Percentiles rank a stretch among this genome's conserved stretches.
phyloP scores from a whole-genome alignment of 1,140 invertebrate genomes.

The Bombus waltoni region DNA sequence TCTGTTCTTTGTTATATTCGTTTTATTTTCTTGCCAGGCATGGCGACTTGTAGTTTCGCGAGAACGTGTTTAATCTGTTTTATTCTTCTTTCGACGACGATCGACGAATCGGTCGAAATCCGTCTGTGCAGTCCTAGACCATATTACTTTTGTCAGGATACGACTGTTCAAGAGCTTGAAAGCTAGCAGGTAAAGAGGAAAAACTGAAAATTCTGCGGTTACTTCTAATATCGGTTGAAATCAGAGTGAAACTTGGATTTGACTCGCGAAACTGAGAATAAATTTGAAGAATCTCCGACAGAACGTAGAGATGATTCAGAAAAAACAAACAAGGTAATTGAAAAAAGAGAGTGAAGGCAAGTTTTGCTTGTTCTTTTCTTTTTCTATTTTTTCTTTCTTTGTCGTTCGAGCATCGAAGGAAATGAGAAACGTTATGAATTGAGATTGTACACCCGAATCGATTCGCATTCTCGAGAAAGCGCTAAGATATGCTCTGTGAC shows the following conservation, averaged over 20 bases:
- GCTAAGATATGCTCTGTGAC: constrained; percentile 19
- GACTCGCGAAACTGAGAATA: background rate
- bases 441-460: constrained; percentile 28
- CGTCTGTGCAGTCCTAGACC: constrained; percentile 39
- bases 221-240: background rate
- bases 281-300: background rate
- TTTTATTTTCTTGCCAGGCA: background rate
- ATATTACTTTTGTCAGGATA: background rate
- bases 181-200: background rate
- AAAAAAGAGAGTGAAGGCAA: background rate
- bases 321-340: constrained; percentile 3
- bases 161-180: background rate
- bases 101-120: constrained; percentile 12
- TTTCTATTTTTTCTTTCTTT: too few species aligned
- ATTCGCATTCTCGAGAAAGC: constrained; percentile 26
- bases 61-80: background rate
- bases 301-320: background rate
- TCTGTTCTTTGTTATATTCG: too few species aligned
- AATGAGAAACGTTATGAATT: background rate
- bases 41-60: background rate
- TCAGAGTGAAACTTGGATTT: background rate
- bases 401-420: background rate
- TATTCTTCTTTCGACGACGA: background rate
- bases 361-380: background rate
- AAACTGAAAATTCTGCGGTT: background rate